phyloP scores from a whole-genome alignment of 2,888 invertebrate genomes.

The Andrena fulva region DNA sequence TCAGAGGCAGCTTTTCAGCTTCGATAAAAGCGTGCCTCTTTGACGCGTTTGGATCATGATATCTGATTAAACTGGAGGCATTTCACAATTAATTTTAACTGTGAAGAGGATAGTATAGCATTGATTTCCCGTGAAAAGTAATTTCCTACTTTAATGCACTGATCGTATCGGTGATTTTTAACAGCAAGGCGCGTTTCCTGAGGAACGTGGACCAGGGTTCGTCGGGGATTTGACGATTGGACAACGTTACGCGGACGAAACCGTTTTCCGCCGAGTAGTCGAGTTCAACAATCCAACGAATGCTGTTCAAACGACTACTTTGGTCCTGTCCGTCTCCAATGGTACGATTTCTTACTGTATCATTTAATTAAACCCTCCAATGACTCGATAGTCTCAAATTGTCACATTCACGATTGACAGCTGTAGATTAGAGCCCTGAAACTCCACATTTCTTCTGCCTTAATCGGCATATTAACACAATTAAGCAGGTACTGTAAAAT shows the following conservation, averaged over 20 bases:
- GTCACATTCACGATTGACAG: no score
- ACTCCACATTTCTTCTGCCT: no score
- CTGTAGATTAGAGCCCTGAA: no score
- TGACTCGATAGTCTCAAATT: not conserved
- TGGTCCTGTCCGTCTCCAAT: slow-evolving; percentile 75
- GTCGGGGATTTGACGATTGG: slow-evolving; percentile 80
- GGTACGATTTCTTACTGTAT: slow-evolving; percentile 66
- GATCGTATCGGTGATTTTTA: not conserved
- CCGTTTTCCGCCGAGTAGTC: slow-evolving; percentile 78
- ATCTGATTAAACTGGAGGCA: not conserved
- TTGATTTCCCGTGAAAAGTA: not conserved
- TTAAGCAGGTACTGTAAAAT: no score
- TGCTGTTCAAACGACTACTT: slow-evolving; percentile 73
- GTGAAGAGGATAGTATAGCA: not conserved
- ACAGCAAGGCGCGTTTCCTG: slow-evolving; percentile 19
- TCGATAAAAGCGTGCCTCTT: slow-evolving; percentile 2
- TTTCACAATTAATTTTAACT: not conserved
- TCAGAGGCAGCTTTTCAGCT: not conserved
- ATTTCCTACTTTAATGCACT: not conserved
- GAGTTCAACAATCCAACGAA: slow-evolving; percentile 79
- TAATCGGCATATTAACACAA: no score
- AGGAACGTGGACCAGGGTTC: slow-evolving; percentile 70
- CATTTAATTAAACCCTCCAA: no score
- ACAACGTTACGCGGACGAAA: slow-evolving; percentile 78
- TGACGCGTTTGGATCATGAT: not conserved